Base-by-base conservation (phyloP, 2,797 vertebrate species). In the Ceyx erithaca region DNA sequence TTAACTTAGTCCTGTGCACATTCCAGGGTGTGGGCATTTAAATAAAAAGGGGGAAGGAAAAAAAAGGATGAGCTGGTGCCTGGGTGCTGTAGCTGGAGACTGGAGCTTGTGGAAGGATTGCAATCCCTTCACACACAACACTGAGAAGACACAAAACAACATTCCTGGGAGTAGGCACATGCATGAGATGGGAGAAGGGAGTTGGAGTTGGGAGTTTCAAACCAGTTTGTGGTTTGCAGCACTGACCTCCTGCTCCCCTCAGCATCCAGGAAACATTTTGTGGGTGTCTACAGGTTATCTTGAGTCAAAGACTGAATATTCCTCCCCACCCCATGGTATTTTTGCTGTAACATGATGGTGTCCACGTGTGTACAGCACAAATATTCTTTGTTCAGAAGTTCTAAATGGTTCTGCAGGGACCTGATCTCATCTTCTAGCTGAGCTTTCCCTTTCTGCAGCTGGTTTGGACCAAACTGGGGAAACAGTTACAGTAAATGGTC, bases 401-500 rank as follows among this genome's bases (percentile, higher is more conserved):
- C 4, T 25, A 16, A 86, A 75, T 83, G 23, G 86, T 84, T 92
- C 92, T 80, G 28, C 40, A 61, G 91, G 77, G 90, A 91, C 46
- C 43, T 72, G 49, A 58, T 75, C 18, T 48, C 57, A 58, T 78
- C 48, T 75, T 51, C 16, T 43, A 76, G 54, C 73, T 92, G 85
- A 85, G 18, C 64, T 51, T 96, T 95, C 31, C 9, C 71, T 81
- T 90, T 86, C 63, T 90, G 64, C 91, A 94, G 71, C 90, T 93
- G 95, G 8, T 81, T 82, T 91, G 73, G 75, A 41, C 21, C 3
- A 7, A 57, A 40, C 37, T 4, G 20, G 14, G 41, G 67, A 71
- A 88, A 4, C 33, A 19, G 63, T 92, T 86, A 30, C 35, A 37
- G 64, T 30, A 19, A 17, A 0, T 68, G 68, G 4, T 82, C 61